Evolutionary conservation across 2,113 vertebrate genomes (phyloP).

Genomic region (Machaerirhynchus nigripectus): DNA sequence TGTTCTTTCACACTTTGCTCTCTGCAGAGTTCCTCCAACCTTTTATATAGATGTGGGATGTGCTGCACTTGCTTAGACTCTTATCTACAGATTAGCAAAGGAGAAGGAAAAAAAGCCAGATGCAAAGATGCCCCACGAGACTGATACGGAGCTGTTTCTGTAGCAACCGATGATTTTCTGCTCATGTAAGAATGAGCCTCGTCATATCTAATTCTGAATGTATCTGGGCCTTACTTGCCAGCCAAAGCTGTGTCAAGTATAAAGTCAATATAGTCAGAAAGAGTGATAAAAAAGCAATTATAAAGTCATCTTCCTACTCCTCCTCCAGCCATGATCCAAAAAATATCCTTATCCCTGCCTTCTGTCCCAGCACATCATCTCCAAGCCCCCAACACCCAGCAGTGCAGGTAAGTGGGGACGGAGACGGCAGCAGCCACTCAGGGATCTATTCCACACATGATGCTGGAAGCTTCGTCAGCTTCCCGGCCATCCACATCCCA

Average conservation of each 20-base stretch:
- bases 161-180: constrained; percentile 56
- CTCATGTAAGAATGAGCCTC: constrained; percentile 50
- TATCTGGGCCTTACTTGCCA: constrained; percentile 56
- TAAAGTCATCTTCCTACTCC: constrained; percentile 34
- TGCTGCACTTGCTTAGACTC: constrained; percentile 46
- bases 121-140: constrained; percentile 55
- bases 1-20: constrained; percentile 51
- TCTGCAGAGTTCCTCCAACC: constrained; percentile 45
- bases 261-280: constrained; percentile 50
- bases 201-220: constrained; percentile 48
- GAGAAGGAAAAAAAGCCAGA: constrained; percentile 56
- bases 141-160: constrained; percentile 61
- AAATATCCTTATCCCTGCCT: background rate
- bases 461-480: background rate
- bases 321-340: background rate
- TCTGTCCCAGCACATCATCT: background rate
- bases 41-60: constrained; percentile 55
- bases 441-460: background rate
- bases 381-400: background rate
- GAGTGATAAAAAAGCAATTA: constrained; percentile 48
- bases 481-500: rapidly evolving
- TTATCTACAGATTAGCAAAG: constrained; percentile 63
- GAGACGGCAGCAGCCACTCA: background rate
- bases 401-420: background rate
- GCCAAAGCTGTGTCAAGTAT: constrained; percentile 48